phyloP scores from a whole-genome alignment of 2,888 invertebrate species.

The Caenorhabditis becei region DNA sequence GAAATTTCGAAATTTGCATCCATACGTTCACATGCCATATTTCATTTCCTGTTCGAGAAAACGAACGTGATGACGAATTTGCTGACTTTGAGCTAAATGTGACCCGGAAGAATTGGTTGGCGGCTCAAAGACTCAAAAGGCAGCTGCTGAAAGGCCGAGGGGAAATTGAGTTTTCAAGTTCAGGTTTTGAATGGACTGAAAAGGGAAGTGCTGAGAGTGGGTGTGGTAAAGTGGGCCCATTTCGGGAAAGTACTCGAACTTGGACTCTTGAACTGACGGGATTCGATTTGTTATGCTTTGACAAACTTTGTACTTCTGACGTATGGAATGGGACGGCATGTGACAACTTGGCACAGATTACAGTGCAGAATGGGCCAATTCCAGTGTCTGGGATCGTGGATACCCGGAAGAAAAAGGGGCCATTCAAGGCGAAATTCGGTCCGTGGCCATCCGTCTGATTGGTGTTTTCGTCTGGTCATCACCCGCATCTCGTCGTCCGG shows the following conservation, averaged over 20 bases:
- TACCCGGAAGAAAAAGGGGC: slow-evolving; percentile 13
- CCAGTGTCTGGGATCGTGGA: not conserved
- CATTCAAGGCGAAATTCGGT: slow-evolving; percentile 24
- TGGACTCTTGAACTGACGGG: slow-evolving; percentile 40
- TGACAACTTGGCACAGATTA: not conserved
- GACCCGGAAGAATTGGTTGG: not conserved
- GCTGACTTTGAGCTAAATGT: not conserved
- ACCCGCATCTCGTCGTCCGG: no score
- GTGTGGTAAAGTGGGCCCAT: slow-evolving; percentile 39
- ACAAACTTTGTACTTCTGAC: slow-evolving; percentile 39
- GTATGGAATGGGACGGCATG: slow-evolving; percentile 1
- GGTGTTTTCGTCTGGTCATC: slow-evolving; percentile 49
- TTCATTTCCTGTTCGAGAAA: not conserved
- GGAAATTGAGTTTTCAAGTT: not conserved
- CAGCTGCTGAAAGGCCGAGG: not conserved
- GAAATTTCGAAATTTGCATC: not conserved
- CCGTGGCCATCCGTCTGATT: slow-evolving; percentile 45
- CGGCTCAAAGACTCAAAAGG: not conserved
- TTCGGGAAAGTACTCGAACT: slow-evolving; percentile 14
- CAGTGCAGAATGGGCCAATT: slow-evolving; percentile 5
- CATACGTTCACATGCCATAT: not conserved
- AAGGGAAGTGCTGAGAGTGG: slow-evolving; percentile 19
- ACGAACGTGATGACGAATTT: not conserved
- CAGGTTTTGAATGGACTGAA: not conserved
- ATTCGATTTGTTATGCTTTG: slow-evolving; percentile 19